These are phyloP conservation scores for Yoshiicerus persimilis DNA, from an alignment of 1,140 invertebrate species.

Conservation along the genomic window DNA sequence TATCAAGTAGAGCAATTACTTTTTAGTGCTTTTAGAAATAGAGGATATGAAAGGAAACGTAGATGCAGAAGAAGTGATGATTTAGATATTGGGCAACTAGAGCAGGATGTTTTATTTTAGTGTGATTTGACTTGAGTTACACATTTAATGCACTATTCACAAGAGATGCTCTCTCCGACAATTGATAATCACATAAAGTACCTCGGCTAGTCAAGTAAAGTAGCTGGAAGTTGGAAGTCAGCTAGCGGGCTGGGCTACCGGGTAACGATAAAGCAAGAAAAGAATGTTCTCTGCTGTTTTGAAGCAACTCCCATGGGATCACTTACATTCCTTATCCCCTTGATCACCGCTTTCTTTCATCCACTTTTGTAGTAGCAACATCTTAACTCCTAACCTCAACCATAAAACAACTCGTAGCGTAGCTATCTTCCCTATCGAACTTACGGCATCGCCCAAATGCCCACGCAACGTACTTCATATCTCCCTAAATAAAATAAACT, in stretches of 20 bases:
- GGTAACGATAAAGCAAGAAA: background rate
- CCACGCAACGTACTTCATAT: background rate
- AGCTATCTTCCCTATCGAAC: background rate
- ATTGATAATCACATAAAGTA: slow-evolving; percentile 13
- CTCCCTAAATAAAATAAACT: background rate
- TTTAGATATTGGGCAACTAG: too few species aligned
- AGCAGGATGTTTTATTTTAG: too few species aligned
- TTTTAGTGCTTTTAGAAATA: too few species aligned
- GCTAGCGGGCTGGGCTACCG: background rate
- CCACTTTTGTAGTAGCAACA: background rate
- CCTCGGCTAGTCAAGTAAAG: background rate
- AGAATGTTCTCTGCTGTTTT: background rate
- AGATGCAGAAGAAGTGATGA: too few species aligned
- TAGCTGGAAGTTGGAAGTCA: background rate
- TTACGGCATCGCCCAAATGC: background rate
- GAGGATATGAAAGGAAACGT: too few species aligned
- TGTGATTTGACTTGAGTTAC: background rate
- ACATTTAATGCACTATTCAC: background rate
- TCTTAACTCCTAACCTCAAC: slow-evolving; percentile 16
- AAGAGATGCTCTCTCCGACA: background rate
- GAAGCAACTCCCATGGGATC: background rate
- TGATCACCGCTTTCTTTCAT: slow-evolving; percentile 22
- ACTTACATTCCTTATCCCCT: slow-evolving; percentile 9
- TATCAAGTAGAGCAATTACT: too few species aligned
- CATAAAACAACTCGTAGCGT: background rate